These are phyloP conservation scores for Dipus sagitta DNA, from an alignment of 2,797 vertebrate genomes.

Conservation along the genomic window DNA sequence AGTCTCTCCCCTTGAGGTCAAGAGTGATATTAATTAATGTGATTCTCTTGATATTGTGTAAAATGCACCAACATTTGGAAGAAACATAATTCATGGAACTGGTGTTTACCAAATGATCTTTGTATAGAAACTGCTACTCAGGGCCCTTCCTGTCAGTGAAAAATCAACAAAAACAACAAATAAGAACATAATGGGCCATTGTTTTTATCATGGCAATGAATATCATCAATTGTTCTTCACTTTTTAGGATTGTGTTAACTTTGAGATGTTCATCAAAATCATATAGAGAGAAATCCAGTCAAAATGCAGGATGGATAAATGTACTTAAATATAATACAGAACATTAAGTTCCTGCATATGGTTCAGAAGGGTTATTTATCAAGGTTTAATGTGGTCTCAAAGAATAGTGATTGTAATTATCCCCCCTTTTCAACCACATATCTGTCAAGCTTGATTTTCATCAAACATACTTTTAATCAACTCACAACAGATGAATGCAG, in stretches of 20 bases:
- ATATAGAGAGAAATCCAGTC: neutral
- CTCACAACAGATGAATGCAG: constrained; percentile 42
- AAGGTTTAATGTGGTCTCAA: constrained; percentile 55
- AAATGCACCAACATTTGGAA: neutral
- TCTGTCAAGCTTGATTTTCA: constrained; percentile 44
- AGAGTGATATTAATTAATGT: constrained; percentile 17
- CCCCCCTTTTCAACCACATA: constrained; percentile 8
- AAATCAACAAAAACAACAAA: neutral
- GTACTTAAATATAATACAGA: neutral
- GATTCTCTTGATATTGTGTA: neutral
- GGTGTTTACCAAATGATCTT: neutral
- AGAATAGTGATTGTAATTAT: constrained; percentile 34
- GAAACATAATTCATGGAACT: neutral
- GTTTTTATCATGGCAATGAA: neutral
- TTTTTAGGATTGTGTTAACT: constrained; percentile 44
- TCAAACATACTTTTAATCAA: constrained; percentile 38
- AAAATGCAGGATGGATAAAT: constrained; percentile 23
- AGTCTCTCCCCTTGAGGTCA: neutral
- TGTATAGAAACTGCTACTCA: neutral
- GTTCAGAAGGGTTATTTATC: constrained; percentile 19
- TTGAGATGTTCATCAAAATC: constrained; percentile 54
- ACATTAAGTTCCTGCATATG: constrained; percentile 12
- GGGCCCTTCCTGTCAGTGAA: neutral
- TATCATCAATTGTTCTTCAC: constrained; percentile 32
- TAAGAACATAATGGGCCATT: neutral